A percentile compares a stretch with the other conserved stretches of the same genome.
phyloP scores from a whole-genome alignment of 2,797 vertebrate genomes.

The Cetoscarus ocellatus region DNA sequence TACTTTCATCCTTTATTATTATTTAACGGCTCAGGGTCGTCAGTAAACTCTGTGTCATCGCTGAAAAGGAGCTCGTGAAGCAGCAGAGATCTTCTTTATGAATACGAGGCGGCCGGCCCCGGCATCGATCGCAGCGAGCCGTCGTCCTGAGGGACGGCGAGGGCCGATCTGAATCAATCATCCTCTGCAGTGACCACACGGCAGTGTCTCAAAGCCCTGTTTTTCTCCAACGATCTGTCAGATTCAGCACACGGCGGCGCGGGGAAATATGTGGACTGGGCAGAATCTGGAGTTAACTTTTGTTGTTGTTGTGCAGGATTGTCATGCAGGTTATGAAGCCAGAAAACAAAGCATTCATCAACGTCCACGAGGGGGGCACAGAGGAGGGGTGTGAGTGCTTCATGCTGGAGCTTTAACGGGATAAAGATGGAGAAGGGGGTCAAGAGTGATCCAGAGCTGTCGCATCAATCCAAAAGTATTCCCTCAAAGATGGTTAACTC shows the following conservation, averaged over 20 bases:
- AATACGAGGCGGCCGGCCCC: background rate
- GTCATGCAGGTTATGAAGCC: background rate
- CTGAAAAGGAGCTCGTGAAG: background rate
- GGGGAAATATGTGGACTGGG: constrained; percentile 18
- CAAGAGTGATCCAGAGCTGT: background rate
- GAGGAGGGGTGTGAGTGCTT: background rate
- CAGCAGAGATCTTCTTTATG: constrained; percentile 3
- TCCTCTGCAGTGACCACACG: constrained; percentile 24
- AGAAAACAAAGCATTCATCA: background rate
- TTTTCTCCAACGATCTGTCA: constrained; percentile 32
- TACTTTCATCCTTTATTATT: background rate
- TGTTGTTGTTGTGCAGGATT: background rate
- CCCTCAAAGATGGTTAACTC: background rate
- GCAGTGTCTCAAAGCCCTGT: constrained; percentile 12
- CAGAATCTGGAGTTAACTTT: constrained; percentile 30
- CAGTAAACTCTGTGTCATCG: constrained; percentile 19
- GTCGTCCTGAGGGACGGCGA: constrained; percentile 27
- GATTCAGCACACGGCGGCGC: constrained; percentile 26
- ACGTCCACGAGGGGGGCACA: background rate
- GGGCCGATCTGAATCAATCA: constrained; percentile 52
- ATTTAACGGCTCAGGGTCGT: background rate
- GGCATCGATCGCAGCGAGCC: constrained; percentile 16
- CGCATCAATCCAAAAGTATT: background rate
- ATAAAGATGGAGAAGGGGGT: background rate
- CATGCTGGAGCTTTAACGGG: background rate